A percentile compares a stretch with the other conserved stretches of the same genome.
Conservation (phyloP, 2,113 vertebrate species). For the Rhagologus leucostigma region DNA sequence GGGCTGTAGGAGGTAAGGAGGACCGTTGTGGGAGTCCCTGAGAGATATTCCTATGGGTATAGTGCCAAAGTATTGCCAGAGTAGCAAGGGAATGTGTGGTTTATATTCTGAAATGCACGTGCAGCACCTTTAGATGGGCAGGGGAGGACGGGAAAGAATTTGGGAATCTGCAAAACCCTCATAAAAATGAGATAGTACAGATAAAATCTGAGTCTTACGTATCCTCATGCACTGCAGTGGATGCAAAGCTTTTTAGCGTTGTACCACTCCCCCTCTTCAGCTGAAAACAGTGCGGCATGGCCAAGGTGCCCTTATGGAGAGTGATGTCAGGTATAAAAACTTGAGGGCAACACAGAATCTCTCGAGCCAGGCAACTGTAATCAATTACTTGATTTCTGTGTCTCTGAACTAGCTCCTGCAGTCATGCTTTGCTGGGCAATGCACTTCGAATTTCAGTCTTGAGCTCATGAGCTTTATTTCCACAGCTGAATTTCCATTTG, state of each 20-base stretch:
- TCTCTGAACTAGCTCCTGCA: background rate
- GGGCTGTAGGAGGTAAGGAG: background rate
- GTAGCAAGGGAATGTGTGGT: background rate
- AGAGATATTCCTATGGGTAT: background rate
- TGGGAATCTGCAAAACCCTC: background rate
- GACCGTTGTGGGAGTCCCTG: background rate
- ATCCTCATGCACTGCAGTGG: background rate
- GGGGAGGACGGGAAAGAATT: background rate
- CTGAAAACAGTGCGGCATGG: background rate
- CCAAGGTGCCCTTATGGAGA: background rate
- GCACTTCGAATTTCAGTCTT: background rate
- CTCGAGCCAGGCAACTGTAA: background rate
- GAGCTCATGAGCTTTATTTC: background rate
- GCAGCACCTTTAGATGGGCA: background rate
- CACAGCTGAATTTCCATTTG: conserved; percentile 20
- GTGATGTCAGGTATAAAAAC: background rate
- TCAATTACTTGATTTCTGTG: background rate
- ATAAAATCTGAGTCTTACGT: background rate
- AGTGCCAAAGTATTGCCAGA: background rate
- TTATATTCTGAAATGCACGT: background rate
- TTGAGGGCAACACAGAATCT: background rate
- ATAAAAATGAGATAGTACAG: background rate
- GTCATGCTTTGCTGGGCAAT: background rate
- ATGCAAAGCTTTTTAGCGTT: background rate
- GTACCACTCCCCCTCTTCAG: background rate